Evolutionary conservation across 2,113 vertebrate genomes (phyloP), one percentile per base, ranked within the genome.

Genomic region (Strix aluco): DNA sequence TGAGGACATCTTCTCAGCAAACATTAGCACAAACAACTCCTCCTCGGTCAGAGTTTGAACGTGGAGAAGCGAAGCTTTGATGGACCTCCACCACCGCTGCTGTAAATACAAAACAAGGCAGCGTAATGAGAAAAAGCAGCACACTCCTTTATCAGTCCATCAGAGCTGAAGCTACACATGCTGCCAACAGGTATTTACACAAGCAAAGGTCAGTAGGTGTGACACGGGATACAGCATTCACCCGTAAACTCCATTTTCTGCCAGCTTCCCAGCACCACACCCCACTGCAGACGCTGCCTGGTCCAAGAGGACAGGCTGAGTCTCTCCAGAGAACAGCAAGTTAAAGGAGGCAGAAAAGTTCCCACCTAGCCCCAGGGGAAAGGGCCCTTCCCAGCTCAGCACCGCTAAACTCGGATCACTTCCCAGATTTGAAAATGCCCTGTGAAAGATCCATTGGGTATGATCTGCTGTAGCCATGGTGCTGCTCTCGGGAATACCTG

Each of bases 391-490:
- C n/a, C 19, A 17, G 62, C 66, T 78, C 51, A 71, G 32, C 75
- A 67, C 14, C 1, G 0, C 80, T 22, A 4, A n/a, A 67, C 44
- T 54, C 18, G 0, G 0, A 16, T 38, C 30, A 15, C 10, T 62
- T 40, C 57, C 36, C 55, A 44, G 30, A 49, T 7, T 3, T 30
- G 49, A 15, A 79, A 61, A 49, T 6, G 23, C 34, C 57, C 75
- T 32, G 15, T 4, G 8, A 38, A 59, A 74, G 73, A 38, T 32
- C 34, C 6, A 4, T 2, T 14, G 14, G 23, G 34, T 8, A 2
- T 1, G 15, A 86, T 13, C 38, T 71, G 62, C 81, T 82, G 42
- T 27, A 82, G 54, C 66, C 51, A 44, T 16, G 23, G 49, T 29
- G 57, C 40, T 74, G 34, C 65, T 86, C 29, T 29, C 6, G 2